phyloP scores from a whole-genome alignment of 2,888 invertebrate genomes.

The Amphipoea lucens region DNA sequence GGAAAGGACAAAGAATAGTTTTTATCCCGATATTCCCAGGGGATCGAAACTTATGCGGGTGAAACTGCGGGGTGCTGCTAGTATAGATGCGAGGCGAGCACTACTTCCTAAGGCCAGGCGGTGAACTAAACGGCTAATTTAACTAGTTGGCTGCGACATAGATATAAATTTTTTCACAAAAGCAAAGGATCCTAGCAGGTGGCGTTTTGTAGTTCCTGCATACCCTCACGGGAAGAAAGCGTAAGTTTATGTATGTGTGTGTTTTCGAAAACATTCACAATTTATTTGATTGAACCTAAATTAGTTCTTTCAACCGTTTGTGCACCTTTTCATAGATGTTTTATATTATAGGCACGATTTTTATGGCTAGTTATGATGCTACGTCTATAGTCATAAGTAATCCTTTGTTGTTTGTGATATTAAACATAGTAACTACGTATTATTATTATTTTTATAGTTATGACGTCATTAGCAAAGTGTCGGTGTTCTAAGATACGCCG shows the following conservation, averaged over 20 bases:
- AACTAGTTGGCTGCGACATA: not conserved
- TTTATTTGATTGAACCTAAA: not conserved
- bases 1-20: no score
- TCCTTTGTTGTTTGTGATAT: constrained; percentile 49
- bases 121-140: no score
- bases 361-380: constrained; percentile 36
- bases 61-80: no score
- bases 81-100: no score
- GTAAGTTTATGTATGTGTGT: not conserved
- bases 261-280: not conserved
- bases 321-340: constrained; percentile 8
- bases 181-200: not conserved
- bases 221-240: not conserved
- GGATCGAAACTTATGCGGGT: no score
- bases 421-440: not conserved
- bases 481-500: no score
- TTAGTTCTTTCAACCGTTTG: constrained; percentile 3
- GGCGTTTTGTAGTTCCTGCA: not conserved
- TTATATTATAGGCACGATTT: constrained; percentile 38
- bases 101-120: no score
- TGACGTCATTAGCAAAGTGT: not conserved
- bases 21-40: no score
- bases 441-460: constrained; percentile 5
- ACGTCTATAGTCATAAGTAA: constrained; percentile 13
- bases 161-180: not conserved